Conservation (phyloP, 2,113 vertebrate genomes). For the Myrmecobius fasciatus region DNA sequence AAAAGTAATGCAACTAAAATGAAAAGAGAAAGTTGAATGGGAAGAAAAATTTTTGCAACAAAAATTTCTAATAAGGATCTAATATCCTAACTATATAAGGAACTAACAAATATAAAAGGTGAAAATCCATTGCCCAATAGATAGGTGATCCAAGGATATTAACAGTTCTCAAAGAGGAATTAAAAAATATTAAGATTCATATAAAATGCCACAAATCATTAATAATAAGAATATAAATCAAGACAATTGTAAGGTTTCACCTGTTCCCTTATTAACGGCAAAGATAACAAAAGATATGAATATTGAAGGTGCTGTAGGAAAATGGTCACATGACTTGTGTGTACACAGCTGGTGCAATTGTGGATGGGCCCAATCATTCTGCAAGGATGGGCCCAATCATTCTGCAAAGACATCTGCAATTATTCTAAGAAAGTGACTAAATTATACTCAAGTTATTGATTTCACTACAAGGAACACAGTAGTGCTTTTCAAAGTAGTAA, state of each 20-base stretch:
- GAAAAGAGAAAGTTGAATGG: not conserved
- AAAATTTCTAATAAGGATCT: not conserved
- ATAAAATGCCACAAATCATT: not conserved
- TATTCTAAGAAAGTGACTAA: not conserved
- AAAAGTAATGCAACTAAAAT: not conserved
- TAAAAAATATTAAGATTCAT: not conserved
- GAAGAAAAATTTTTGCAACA: not conserved
- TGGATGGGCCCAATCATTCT: not conserved
- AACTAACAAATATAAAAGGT: not conserved
- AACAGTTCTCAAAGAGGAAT: not conserved
- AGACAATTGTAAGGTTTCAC: not conserved
- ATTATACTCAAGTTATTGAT: not conserved
- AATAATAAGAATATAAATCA: not conserved
- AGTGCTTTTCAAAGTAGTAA: not conserved
- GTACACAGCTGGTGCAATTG: not conserved
- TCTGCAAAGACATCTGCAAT: not conserved
- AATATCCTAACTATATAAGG: not conserved
- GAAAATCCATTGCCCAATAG: not conserved
- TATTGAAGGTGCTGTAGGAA: not conserved
- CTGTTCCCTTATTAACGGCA: not conserved
- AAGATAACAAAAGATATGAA: not conserved
- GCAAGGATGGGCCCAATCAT: not conserved
- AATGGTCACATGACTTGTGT: not conserved
- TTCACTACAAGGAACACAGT: not conserved
- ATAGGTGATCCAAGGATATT: not conserved